Evolutionary conservation across 1,140 invertebrate genomes (phyloP), one percentile per base, ranked within the genome.

Genomic region (Coelopa frigida): DNA sequence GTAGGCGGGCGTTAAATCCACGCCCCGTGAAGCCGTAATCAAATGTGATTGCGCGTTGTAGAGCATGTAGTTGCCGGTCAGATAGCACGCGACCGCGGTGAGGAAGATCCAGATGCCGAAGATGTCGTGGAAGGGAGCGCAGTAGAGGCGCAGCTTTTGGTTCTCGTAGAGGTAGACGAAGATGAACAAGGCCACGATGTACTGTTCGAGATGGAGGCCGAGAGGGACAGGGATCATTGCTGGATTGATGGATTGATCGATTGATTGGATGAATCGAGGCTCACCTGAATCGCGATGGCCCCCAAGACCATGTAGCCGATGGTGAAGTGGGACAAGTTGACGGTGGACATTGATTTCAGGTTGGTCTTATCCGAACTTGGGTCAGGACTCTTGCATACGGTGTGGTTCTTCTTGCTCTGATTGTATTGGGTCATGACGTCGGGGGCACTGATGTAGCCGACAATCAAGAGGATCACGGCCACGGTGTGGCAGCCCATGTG

Each of bases 101-200:
- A 41, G 17, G 22, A 27, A 15, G 8, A 41, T 12, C 39, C 39
- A 41, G 20, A 41, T 41, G 11, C 39, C 39, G 15, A 41, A 7
- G 20, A 41, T 22, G 31, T 41, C 39, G 31, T 41, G 39, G 14
- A 41, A 41, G 10, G 39, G 39, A 14, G 39, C 39, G 20, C 17
- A 14, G 2, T 6, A 24, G 5, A 41, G 12, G 31, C 39, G 39
- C 12, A 41, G 18, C 14, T 11, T 38, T 6, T 3, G 21, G 5
- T 38, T 38, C 36, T 3, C 6, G 24, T 17, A 21, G 2, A 38
- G 14, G 24, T 17, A 17, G 20, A 18, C 5, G 20, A 18, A 38
- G 15, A 38, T 38, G 20, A 21, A 4, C 20, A 11, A 3, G 3
- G 3, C 36, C 21, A 20, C 36, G 14, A 38, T 5, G 5, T 22